Percentiles rank a stretch among this genome's conserved stretches.
Conservation (phyloP, 2,888 invertebrate species). For the Eurois occulta region DNA sequence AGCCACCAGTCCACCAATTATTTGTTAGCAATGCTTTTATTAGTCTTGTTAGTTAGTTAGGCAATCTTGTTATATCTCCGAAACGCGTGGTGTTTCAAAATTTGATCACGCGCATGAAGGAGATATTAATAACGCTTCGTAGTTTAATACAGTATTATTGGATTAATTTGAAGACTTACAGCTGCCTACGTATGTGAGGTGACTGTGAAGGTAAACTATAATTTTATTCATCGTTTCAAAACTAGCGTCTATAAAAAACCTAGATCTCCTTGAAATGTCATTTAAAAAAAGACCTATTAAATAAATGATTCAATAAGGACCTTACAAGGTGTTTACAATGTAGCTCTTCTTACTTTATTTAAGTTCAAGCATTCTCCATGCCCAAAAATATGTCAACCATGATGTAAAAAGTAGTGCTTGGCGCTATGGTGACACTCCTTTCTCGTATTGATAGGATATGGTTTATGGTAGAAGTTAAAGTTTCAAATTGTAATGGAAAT, state of each 20-base stretch:
- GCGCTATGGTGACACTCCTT: too few relatives aligned
- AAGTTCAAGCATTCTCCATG: neutral
- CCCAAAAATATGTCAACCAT: slow-evolving; percentile 16
- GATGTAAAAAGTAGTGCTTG: too few relatives aligned
- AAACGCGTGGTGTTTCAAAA: slow-evolving; percentile 51
- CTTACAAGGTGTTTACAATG: neutral
- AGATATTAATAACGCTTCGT: slow-evolving; percentile 34
- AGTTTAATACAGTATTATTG: slow-evolving; percentile 30
- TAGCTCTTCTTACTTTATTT: neutral
- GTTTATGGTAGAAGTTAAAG: too few relatives aligned
- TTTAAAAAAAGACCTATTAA: neutral
- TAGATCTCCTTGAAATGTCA: neutral
- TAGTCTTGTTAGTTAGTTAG: slow-evolving; percentile 56
- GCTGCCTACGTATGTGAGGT: slow-evolving; percentile 3
- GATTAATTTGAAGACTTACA: slow-evolving; percentile 13
- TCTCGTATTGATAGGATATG: too few relatives aligned
- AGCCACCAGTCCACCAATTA: slow-evolving; percentile 55
- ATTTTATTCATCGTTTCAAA: slow-evolving; percentile 21
- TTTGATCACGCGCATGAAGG: slow-evolving; percentile 49
- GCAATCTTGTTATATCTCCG: slow-evolving; percentile 52
- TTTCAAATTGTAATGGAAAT: too few relatives aligned
- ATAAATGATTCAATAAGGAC: neutral
- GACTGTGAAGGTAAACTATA: slow-evolving; percentile 9
- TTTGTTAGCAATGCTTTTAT: slow-evolving; percentile 62
- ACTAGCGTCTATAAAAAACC: neutral